Evolutionary conservation across 30 jellyfish, hydroid and myxozoan species (phyloP).

Genomic region (Catostylus mosaicus): DNA sequence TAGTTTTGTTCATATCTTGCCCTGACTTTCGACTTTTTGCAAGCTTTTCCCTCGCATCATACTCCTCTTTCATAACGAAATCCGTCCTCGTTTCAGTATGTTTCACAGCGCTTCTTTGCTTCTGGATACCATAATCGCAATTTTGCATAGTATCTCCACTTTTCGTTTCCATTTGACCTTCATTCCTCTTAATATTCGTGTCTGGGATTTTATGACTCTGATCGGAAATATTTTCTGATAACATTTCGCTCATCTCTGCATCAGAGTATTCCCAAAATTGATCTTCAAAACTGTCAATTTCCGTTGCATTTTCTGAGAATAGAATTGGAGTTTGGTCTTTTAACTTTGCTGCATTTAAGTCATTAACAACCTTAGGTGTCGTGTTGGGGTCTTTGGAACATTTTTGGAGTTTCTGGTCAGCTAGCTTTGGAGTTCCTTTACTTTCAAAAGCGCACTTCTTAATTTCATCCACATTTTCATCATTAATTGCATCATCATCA

Average conservation of each 20-base stretch:
- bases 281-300: conserved; percentile 6
- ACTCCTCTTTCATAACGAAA: too few relatives aligned
- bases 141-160: too few relatives aligned
- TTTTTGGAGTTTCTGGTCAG: neutral
- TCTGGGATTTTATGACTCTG: neutral
- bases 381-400: neutral
- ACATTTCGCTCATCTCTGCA: conserved; percentile 3
- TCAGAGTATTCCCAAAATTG: conserved; percentile 27
- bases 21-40: too few relatives aligned
- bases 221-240: neutral
- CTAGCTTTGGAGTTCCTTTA: neutral
- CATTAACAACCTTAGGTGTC: neutral
- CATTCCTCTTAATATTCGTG: too few relatives aligned
- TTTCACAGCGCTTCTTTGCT: too few relatives aligned
- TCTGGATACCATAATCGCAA: neutral
- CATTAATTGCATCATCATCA: neutral
- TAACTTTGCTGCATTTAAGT: neutral
- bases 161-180: too few relatives aligned
- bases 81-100: too few relatives aligned
- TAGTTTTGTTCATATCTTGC: too few relatives aligned
- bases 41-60: too few relatives aligned
- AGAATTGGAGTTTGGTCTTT: conserved; percentile 28
- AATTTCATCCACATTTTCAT: neutral
- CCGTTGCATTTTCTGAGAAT: conserved; percentile 23
- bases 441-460: neutral